Conservation (phyloP, 2,113 vertebrate genomes). For the Nyctibius bracteatus region DNA sequence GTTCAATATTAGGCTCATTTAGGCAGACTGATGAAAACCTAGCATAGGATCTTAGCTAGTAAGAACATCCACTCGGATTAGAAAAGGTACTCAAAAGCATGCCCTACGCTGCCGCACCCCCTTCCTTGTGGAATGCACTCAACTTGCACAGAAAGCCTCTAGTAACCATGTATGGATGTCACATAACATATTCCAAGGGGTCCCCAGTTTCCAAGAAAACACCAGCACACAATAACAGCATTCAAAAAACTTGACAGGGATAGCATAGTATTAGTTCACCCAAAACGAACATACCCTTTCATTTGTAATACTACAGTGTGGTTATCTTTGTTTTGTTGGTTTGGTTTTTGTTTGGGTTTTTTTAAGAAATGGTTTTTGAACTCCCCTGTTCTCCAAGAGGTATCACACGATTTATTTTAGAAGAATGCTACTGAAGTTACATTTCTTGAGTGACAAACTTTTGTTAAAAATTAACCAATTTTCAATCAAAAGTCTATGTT, state of each 20-base stretch:
- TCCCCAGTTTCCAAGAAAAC: not conserved
- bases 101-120: not conserved
- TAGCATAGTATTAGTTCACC: not conserved
- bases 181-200: not conserved
- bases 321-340: not conserved
- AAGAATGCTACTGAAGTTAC: not conserved
- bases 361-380: not conserved
- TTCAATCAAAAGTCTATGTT: not conserved
- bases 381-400: not conserved
- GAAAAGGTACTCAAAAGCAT: not conserved
- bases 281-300: not conserved
- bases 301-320: not conserved
- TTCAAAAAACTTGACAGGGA: not conserved
- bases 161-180: not conserved
- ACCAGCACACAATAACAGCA: not conserved
- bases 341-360: too few species aligned
- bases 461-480: not conserved
- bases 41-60: not conserved
- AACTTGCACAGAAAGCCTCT: not conserved
- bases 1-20: not conserved
- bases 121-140: rapidly evolving
- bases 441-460: not conserved
- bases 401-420: not conserved
- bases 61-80: not conserved
- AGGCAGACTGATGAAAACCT: not conserved